Base-by-base conservation (phyloP, 2,113 vertebrate species). In the Charadrius vociferus region DNA sequence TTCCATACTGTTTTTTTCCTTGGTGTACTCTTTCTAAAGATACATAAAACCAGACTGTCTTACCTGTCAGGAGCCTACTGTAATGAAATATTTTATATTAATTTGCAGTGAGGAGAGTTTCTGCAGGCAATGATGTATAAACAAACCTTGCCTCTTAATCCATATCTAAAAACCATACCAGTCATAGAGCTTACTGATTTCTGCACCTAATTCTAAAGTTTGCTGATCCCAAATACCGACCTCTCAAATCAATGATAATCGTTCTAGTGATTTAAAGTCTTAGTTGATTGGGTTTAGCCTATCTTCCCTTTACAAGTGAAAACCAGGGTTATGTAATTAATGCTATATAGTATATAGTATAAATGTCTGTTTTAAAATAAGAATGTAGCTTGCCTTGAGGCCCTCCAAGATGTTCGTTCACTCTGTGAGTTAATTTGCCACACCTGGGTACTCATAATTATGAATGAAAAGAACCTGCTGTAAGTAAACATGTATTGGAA, bases 271-370 rank as follows among this genome's bases (percentile, higher is more conserved):
- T 75, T 71, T 81, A 81, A 84, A 36, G 23, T 26, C 12, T 23
- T 66, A 3, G 8, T 84, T 81, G 41, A 10, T 41, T 55, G 1
- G 4, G 4, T n/a, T 4, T 50, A 49, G 5, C 6, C 9, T 66
- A 17, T 71, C 10, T 70, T 86, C 16, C 6, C 20, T 91, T 88
- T 41, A 53, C 22, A 62, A 59, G 9, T 8, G 8, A 80, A 87
- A 79, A 11, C 70, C 0, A 41, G 4, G 53, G 21, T 74, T 61
- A 45, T 1, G 1, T 10, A 37, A 62, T 36, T 45, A 81, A 22
- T 0, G 0, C 3, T 62, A 7, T n/a, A 10, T 8, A 45, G 14
- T 4, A 0, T 41, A 8, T 7, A 22, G n/a, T 18, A 67, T 12
- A 49, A 50, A 63, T 20, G 30, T 6, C 18, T 26, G 14, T 45